Percentiles rank a stretch among this genome's conserved stretches.
phyloP scores from a whole-genome alignment of 2,888 invertebrate species.

The Aspidapion aeneum region DNA sequence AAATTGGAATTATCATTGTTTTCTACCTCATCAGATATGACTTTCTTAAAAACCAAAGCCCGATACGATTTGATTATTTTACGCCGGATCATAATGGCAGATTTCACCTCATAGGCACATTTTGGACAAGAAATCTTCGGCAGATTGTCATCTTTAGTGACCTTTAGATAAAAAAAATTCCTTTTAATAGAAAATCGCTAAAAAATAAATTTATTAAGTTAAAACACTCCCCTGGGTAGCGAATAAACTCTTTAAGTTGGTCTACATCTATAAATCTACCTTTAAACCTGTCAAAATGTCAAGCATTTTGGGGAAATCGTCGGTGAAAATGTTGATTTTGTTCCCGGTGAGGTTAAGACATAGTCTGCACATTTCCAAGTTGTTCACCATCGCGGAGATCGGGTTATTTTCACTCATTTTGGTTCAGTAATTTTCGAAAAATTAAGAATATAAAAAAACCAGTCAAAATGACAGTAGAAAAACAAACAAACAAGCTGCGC shows the following conservation, averaged over 20 bases:
- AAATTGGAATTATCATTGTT: background rate
- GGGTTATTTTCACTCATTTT: background rate
- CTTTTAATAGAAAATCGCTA: too few species aligned
- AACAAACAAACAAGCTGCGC: too few species aligned
- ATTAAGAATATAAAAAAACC: too few species aligned
- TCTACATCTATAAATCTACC: slow-evolving; percentile 22
- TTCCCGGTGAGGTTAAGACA: slow-evolving; percentile 33
- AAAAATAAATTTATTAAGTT: too few species aligned
- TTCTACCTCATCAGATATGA: background rate
- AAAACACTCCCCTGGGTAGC: too few species aligned
- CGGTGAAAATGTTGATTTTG: slow-evolving; percentile 33
- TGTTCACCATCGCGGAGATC: background rate
- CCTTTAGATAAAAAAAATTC: too few species aligned
- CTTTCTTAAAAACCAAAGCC: slow-evolving; percentile 21
- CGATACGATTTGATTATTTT: slow-evolving; percentile 36
- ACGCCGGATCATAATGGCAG: slow-evolving; percentile 33
- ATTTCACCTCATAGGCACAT: slow-evolving; percentile 37
- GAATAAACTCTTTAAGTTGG: too few species aligned
- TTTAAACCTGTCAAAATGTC: slow-evolving; percentile 38
- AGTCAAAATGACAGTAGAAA: too few species aligned
- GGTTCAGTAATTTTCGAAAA: background rate
- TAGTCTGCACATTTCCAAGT: slow-evolving; percentile 32
- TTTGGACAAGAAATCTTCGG: slow-evolving; percentile 36
- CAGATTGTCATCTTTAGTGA: slow-evolving; percentile 34
- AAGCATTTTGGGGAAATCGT: slow-evolving; percentile 36